phyloP scores from a whole-genome alignment of 1,140 invertebrate genomes.

The Leptopilina clavipes region DNA sequence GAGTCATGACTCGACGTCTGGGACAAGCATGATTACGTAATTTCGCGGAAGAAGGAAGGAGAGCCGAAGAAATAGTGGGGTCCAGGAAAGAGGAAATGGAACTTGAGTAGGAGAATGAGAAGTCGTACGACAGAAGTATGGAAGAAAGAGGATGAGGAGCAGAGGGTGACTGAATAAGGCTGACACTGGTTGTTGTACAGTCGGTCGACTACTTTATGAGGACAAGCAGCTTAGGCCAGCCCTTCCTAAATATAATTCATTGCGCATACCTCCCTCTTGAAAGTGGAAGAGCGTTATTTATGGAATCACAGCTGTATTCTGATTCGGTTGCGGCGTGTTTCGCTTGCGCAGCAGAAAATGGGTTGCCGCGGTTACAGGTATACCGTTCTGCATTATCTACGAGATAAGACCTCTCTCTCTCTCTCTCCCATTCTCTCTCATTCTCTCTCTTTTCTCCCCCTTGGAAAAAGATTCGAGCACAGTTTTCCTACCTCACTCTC shows the following conservation, averaged over 20 bases:
- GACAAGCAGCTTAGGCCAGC: conserved; percentile 56
- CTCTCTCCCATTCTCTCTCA: not conserved
- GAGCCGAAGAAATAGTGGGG: conserved; percentile 29
- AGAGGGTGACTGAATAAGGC: conserved; percentile 29
- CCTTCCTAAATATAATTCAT: conserved; percentile 69
- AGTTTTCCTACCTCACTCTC: conserved; percentile 36
- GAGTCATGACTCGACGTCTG: conserved; percentile 22
- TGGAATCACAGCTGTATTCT: conserved; percentile 66
- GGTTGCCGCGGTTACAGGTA: conserved; percentile 30
- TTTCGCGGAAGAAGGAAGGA: conserved; percentile 36
- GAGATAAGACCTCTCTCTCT: conserved; percentile 42
- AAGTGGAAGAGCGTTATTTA: conserved; percentile 67
- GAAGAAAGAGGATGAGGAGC: not conserved
- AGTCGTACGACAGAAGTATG: not conserved
- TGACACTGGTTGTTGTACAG: conserved; percentile 26
- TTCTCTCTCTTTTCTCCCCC: too few species aligned
- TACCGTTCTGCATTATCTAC: conserved; percentile 51
- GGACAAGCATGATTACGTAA: conserved; percentile 32
- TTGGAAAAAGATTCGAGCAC: too few species aligned
- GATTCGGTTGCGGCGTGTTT: conserved; percentile 50
- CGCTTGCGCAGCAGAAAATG: conserved; percentile 49
- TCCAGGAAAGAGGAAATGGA: not conserved
- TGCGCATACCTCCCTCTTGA: conserved; percentile 52
- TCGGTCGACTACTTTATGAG: conserved; percentile 26
- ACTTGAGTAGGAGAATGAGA: not conserved